Conservation (phyloP, 2,888 invertebrate species). For the Agrotis segetum region DNA sequence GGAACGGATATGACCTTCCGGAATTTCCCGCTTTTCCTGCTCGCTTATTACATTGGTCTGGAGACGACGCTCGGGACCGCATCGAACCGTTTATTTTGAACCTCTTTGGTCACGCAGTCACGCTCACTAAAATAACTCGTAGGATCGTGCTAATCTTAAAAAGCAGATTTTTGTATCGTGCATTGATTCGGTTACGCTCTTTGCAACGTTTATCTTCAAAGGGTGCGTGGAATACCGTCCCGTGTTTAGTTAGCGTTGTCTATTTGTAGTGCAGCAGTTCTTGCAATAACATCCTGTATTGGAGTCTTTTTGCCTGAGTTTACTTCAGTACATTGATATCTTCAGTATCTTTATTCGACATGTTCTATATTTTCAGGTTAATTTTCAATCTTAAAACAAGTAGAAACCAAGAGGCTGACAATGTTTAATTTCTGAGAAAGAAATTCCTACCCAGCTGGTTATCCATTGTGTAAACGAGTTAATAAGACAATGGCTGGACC, state of each 20-base stretch:
- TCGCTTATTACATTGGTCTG: slow-evolving; percentile 44
- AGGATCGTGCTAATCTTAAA: slow-evolving; percentile 15
- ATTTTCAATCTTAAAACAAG: slow-evolving; percentile 20
- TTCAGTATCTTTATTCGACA: not conserved
- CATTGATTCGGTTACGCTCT: not conserved
- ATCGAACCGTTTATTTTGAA: slow-evolving; percentile 43
- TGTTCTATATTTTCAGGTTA: not conserved
- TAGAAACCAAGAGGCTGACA: slow-evolving; percentile 40
- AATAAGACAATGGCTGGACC: slow-evolving; percentile 55
- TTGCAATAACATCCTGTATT: not conserved
- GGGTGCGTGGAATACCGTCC: not conserved
- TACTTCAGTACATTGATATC: not conserved
- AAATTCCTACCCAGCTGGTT: slow-evolving; percentile 42
- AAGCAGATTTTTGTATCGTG: not conserved
- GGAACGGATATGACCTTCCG: slow-evolving; percentile 24
- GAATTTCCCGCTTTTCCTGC: slow-evolving; percentile 43
- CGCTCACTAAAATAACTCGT: slow-evolving; percentile 34
- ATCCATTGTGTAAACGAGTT: slow-evolving; percentile 63
- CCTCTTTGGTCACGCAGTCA: slow-evolving; percentile 14
- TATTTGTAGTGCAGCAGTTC: not conserved
- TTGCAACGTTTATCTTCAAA: slow-evolving; percentile 14
- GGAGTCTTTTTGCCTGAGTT: not conserved
- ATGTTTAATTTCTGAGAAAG: slow-evolving; percentile 55
- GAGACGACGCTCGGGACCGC: slow-evolving; percentile 1
- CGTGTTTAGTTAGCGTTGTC: slow-evolving; percentile 4